Evolutionary conservation across 2,113 vertebrate genomes (phyloP), one percentile per base, ranked within the genome.

Genomic region (Gymnobelideus leadbeateri): DNA sequence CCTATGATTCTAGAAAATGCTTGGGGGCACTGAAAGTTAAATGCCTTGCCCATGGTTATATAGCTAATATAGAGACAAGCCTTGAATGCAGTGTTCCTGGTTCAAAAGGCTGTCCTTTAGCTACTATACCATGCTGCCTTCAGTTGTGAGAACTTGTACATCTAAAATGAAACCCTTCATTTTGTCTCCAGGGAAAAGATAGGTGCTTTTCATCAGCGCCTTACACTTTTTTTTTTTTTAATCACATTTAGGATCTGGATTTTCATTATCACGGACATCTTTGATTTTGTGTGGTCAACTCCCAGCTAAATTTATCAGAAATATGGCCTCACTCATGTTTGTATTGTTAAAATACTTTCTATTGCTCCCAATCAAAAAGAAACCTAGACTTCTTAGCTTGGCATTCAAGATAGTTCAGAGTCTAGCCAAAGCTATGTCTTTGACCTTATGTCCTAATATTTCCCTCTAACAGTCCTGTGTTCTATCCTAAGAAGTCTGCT

Each of bases 401-500:
- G 57, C 57, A 61, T 61, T 61, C 28, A 61, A 14, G 26, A 37
- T 61, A 61, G 28, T 61, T 61, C 57, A 61, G 9, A 61, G 28
- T 11, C 57, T 61, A 11, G 57, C 11, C 2, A 2, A 61, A 61
- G 10, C 57, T 61, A 31, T 31, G 2, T 4, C 57, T 61, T 61
- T 61, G 9, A 61, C 28, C 28, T 61, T 31, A 61, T 61, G 26
- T 28, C 55, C 8, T 57, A 57, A 2, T 11, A 57, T 57, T 57
- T 57, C 26, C 55, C 8, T 57, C 26, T 61, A 61, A 28, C 57
- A 61, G 54, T 77, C 8, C 94, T 95, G 26, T 14, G 84, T 95
- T 97, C 89, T 94, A 96, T 93, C 46, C 89, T 93, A 94, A 95
- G 89, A 51, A 92, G 93, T 96, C 91, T 90, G 3, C 1, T 52